These are phyloP conservation scores for Amphipyra tragopoginis DNA, from an alignment of 2,888 invertebrate species.

Conservation along the genomic window DNA sequence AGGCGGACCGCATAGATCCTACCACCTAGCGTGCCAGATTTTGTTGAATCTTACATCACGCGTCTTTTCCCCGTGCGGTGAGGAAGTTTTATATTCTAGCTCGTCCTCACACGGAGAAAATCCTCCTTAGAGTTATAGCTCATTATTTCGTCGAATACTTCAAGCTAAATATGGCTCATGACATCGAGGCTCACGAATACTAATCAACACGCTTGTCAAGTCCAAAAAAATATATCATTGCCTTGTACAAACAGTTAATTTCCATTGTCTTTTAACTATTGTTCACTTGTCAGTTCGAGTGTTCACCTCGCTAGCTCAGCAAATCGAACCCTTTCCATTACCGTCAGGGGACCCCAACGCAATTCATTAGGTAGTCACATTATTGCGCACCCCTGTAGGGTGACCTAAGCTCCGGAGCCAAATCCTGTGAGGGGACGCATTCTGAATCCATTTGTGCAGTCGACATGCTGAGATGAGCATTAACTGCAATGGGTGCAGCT, in stretches of 20 bases:
- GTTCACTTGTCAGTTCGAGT: constrained; percentile 5
- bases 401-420: constrained; percentile 71
- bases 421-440: constrained; percentile 70
- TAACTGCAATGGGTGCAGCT: constrained; percentile 57
- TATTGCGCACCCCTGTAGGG: constrained; percentile 64
- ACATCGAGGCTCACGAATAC: constrained; percentile 26
- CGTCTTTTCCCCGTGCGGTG: too few species aligned
- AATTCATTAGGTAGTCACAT: constrained; percentile 54
- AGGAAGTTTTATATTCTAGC: too few species aligned
- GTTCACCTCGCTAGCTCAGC: constrained; percentile 36
- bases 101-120: too few species aligned
- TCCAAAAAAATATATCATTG: constrained; percentile 23
- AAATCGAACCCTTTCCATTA: constrained; percentile 39
- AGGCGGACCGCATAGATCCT: too few species aligned
- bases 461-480: constrained; percentile 66
- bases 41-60: too few species aligned
- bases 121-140: not conserved
- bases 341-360: constrained; percentile 27
- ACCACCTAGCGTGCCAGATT: too few species aligned
- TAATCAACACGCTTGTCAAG: constrained; percentile 33
- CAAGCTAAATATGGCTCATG: constrained; percentile 11
- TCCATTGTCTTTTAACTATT: constrained; percentile 15
- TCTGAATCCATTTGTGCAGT: constrained; percentile 57
- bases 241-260: not conserved
- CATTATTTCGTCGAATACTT: constrained; percentile 23